These are phyloP conservation scores for Drosophila navojoa DNA, from an alignment of 1,140 invertebrate genomes.

Conservation along the genomic window DNA sequence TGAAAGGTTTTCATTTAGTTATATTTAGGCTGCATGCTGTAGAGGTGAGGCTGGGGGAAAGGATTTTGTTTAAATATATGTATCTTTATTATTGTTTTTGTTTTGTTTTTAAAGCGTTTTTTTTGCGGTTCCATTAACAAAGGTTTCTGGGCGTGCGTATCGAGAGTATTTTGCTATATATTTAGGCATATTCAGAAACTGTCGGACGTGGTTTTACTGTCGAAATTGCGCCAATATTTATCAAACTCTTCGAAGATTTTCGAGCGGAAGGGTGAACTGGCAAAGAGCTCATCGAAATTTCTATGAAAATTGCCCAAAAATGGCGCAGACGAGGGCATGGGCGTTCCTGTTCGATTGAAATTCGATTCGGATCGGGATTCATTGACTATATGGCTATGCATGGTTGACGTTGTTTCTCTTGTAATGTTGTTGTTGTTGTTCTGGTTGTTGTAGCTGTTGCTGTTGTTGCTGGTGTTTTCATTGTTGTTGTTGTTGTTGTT, in stretches of 20 bases:
- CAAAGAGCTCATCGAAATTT: slow-evolving; percentile 69
- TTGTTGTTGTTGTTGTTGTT: slow-evolving; percentile 27
- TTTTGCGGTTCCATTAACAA: slow-evolving; percentile 60
- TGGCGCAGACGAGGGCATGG: slow-evolving; percentile 31
- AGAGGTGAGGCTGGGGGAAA: slow-evolving; percentile 6
- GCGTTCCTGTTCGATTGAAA: slow-evolving; percentile 9
- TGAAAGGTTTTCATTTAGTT: slow-evolving; percentile 29
- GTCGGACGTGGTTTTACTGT: slow-evolving; percentile 48
- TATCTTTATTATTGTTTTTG: slow-evolving; percentile 2
- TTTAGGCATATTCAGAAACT: slow-evolving; percentile 36
- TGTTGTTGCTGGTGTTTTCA: slow-evolving; percentile 10
- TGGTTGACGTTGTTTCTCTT: slow-evolving; percentile 16
- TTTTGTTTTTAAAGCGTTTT: slow-evolving; percentile 51
- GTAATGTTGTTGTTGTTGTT: slow-evolving; percentile 13
- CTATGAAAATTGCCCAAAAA: slow-evolving; percentile 53
- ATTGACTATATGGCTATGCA: slow-evolving; percentile 30
- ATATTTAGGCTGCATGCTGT: slow-evolving; percentile 62
- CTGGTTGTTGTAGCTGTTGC: slow-evolving; percentile 4
- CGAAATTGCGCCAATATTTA: slow-evolving; percentile 81
- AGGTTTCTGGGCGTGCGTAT: slow-evolving; percentile 22
- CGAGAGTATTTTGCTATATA: slow-evolving; percentile 8
- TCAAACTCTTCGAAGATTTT: slow-evolving; percentile 79
- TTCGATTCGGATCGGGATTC: slow-evolving; percentile 26
- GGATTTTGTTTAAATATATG: background rate
- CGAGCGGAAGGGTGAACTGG: slow-evolving; percentile 71